These are phyloP conservation scores for Poecilia wingei DNA, from an alignment of 2,797 vertebrate species.

Conservation along the genomic window DNA sequence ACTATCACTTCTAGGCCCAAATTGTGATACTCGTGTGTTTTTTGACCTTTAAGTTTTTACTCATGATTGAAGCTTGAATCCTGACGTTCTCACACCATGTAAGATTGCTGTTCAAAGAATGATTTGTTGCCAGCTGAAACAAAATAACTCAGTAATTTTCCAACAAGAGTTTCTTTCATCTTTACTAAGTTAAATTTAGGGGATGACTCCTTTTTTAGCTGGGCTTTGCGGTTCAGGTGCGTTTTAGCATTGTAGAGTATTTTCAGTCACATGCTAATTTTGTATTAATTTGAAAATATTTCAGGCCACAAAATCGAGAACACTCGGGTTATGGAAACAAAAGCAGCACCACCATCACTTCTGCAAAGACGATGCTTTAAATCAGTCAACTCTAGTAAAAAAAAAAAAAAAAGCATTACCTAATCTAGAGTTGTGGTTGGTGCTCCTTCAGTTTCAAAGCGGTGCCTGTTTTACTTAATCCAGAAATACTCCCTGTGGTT, in stretches of 20 bases:
- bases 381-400: too few relatives aligned
- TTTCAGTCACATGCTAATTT: too few relatives aligned
- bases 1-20: not conserved
- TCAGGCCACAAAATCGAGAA: too few relatives aligned
- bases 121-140: constrained; percentile 6
- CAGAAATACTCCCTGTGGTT: too few relatives aligned
- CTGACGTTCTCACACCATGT: not conserved
- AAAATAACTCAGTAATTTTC: not conserved
- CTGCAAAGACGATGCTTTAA: too few relatives aligned
- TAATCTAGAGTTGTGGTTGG: too few relatives aligned
- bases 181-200: not conserved
- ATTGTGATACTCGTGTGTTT: not conserved
- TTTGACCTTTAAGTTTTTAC: not conserved
- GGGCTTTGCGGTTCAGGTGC: not conserved
- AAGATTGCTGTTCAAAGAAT: constrained; percentile 1
- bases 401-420: too few relatives aligned
- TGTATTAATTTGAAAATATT: too few relatives aligned
- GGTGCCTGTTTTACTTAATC: too few relatives aligned
- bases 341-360: too few relatives aligned
- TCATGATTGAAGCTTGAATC: not conserved
- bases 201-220: not conserved
- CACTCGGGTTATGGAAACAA: too few relatives aligned
- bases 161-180: not conserved
- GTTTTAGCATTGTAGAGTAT: not conserved
- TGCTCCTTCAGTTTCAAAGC: too few relatives aligned